phyloP scores from a whole-genome alignment of 2,797 vertebrate genomes.

The Xiphorhynchus erythropygius region DNA sequence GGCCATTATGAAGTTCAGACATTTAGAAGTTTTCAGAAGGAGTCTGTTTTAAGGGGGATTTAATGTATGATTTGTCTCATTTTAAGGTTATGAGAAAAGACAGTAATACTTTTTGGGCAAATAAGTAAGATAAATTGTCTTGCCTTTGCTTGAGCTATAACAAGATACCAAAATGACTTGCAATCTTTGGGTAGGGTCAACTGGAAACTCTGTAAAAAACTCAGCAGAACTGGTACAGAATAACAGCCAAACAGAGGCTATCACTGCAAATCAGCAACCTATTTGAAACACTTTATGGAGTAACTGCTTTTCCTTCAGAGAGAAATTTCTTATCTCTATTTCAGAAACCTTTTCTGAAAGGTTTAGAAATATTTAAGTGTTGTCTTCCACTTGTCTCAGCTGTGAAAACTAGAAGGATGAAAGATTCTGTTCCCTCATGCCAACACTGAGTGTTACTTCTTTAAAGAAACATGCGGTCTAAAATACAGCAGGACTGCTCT shows the following conservation, averaged over 20 bases:
- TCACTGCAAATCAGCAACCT: neutral
- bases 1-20: neutral
- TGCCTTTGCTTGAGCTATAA: neutral
- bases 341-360: neutral
- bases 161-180: neutral
- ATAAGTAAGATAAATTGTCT: neutral
- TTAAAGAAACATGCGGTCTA: neutral
- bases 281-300: neutral
- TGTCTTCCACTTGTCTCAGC: neutral
- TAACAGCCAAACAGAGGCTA: neutral
- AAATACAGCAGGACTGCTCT: neutral
- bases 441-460: neutral
- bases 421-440: neutral
- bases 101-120: neutral
- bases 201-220: neutral
- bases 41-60: neutral
- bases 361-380: neutral
- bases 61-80: neutral
- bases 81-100: neutral
- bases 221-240: neutral
- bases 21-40: neutral
- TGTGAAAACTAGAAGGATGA: neutral
- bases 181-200: neutral
- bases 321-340: neutral
- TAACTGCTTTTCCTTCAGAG: neutral